Percentiles rank a stretch among this genome's conserved stretches.
These are phyloP conservation scores for Mizuhopecten yessoensis DNA, from an alignment of 1,140 invertebrate genomes.

Conservation along the genomic window DNA sequence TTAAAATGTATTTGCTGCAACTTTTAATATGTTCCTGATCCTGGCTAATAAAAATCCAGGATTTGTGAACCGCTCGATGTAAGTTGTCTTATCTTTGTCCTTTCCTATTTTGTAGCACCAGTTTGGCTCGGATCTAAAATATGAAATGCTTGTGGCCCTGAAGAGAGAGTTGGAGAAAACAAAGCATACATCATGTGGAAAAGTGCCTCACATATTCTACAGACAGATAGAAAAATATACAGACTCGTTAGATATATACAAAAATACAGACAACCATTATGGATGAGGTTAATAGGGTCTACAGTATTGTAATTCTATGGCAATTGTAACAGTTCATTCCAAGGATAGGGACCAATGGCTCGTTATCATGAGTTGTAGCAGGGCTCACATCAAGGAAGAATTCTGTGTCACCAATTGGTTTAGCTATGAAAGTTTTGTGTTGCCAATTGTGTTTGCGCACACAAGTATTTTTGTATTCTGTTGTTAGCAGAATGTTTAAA, in stretches of 20 bases:
- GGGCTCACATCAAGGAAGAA: too few relatives aligned
- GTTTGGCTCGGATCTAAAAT: background rate
- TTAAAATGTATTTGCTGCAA: too few relatives aligned
- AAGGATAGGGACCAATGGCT: too few relatives aligned
- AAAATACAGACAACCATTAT: background rate
- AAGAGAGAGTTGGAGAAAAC: background rate
- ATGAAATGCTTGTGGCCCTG: background rate
- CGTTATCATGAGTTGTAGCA: too few relatives aligned
- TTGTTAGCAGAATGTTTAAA: too few relatives aligned
- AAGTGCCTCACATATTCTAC: constrained; percentile 8
- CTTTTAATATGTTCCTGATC: background rate
- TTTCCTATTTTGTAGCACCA: background rate
- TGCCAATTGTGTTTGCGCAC: too few relatives aligned
- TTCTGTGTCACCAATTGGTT: too few relatives aligned
- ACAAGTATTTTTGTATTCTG: too few relatives aligned
- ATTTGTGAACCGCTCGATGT: background rate
- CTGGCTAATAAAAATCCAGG: background rate
- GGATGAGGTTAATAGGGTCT: too few relatives aligned
- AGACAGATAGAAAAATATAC: background rate
- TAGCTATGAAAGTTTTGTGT: too few relatives aligned
- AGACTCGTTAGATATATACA: constrained; percentile 9
- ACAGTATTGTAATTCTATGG: too few relatives aligned
- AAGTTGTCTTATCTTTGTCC: background rate
- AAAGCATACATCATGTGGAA: background rate
- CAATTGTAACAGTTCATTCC: too few relatives aligned